These are phyloP conservation scores for Nesoenas mayeri DNA, from an alignment of 2,113 vertebrate genomes.

Conservation along the genomic window DNA sequence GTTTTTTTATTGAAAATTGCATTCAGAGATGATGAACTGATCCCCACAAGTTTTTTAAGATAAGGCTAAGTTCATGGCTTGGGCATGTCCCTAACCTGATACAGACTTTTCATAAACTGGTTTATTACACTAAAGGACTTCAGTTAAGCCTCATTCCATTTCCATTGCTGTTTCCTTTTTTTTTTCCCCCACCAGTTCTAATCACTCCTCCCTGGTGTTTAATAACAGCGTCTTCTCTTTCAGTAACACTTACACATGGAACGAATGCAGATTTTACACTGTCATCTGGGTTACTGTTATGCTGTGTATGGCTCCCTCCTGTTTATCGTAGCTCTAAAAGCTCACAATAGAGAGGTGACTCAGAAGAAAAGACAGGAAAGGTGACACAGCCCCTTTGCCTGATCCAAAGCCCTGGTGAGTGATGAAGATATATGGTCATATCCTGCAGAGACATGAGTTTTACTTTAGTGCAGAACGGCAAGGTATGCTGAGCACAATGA, in stretches of 20 bases:
- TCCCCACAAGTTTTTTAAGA: neutral
- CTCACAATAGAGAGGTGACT: neutral
- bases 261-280: neutral
- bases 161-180: neutral
- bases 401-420: neutral
- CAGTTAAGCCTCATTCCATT: neutral
- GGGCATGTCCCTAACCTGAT: neutral
- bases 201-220: neutral
- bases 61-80: neutral
- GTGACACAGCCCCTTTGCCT: neutral
- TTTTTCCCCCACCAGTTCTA: neutral
- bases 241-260: neutral
- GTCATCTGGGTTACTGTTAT: neutral
- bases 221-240: neutral
- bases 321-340: neutral
- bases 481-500: neutral
- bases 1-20: neutral
- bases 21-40: neutral
- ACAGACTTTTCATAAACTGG: neutral
- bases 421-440: neutral
- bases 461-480: fast-evolving
- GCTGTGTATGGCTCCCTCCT: neutral
- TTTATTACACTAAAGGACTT: neutral
- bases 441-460: neutral
- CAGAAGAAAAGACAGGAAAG: neutral